A percentile compares a stretch with the other conserved stretches of the same genome.
phyloP scores from a whole-genome alignment of 2,888 invertebrate species.

The Gerosis bhagava region DNA sequence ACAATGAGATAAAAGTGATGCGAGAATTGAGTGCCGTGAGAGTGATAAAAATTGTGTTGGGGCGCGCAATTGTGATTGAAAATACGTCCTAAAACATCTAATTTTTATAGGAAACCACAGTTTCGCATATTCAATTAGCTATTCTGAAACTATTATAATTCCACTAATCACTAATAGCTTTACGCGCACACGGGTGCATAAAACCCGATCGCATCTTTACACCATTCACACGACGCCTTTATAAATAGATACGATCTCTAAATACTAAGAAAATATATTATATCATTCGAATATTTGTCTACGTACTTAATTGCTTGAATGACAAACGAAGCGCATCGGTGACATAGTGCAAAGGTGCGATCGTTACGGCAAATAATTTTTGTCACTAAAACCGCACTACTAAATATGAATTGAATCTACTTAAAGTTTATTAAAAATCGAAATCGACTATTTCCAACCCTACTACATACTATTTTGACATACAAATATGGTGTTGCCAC shows the following conservation, averaged over 20 bases:
- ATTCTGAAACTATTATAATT: constrained; percentile 53
- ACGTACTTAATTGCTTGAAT: constrained; percentile 52
- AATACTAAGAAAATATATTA: constrained; percentile 59
- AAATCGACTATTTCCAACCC: constrained; percentile 35
- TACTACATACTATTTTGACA: constrained; percentile 29
- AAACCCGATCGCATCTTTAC: constrained; percentile 9
- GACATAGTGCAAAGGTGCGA: constrained; percentile 22
- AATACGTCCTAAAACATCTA: constrained; percentile 35
- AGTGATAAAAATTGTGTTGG: constrained; percentile 35
- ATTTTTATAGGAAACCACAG: constrained; percentile 50
- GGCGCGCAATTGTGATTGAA: constrained; percentile 56
- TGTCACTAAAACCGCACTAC: constrained; percentile 56
- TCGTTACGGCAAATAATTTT: constrained; percentile 48
- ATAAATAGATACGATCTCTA: constrained; percentile 36
- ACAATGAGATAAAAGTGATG: constrained; percentile 8
- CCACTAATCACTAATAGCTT: constrained; percentile 39
- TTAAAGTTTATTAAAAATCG: constrained; percentile 51
- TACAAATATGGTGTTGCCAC: constrained; percentile 25
- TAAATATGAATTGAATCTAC: constrained; percentile 65
- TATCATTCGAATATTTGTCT: constrained; percentile 51
- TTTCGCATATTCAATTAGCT: constrained; percentile 47
- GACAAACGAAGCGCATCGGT: constrained; percentile 45
- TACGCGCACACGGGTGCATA: constrained; percentile 43
- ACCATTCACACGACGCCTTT: neutral
- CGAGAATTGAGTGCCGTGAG: constrained; percentile 34